These are phyloP conservation scores for Aphelenchoides besseyi DNA, from an alignment of 1,140 invertebrate genomes.

Conservation along the genomic window DNA sequence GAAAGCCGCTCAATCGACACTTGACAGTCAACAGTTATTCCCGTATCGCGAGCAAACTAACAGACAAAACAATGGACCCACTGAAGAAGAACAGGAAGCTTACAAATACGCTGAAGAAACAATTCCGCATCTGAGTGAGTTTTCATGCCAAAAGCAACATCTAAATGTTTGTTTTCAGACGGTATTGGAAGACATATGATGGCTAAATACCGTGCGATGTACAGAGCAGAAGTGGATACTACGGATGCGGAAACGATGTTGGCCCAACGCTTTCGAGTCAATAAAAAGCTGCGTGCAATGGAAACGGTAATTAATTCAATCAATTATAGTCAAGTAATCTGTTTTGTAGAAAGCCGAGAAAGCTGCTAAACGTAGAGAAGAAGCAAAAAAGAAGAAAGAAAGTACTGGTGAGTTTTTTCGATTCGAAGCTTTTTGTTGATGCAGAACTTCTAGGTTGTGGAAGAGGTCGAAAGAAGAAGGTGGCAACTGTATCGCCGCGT, in stretches of 20 bases:
- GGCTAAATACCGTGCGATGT: not conserved
- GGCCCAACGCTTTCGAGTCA: not conserved
- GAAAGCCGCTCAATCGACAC: too few relatives aligned
- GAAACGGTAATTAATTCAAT: too few relatives aligned
- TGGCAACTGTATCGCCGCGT: too few relatives aligned
- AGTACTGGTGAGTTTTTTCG: too few relatives aligned
- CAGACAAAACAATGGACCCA: too few relatives aligned
- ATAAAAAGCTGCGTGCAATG: not conserved
- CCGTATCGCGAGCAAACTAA: too few relatives aligned
- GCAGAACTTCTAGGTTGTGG: not conserved
- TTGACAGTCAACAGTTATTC: too few relatives aligned
- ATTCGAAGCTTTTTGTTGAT: too few relatives aligned
- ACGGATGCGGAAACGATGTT: not conserved
- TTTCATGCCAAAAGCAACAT: not conserved
- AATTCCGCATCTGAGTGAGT: not conserved
- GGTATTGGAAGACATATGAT: not conserved
- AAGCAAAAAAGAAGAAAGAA: too few relatives aligned
- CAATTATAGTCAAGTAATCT: too few relatives aligned
- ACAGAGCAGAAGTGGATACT: not conserved
- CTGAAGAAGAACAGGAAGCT: not conserved
- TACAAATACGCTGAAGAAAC: not conserved
- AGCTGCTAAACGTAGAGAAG: not conserved
- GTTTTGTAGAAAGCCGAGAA: not conserved
- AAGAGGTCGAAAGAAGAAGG: too few relatives aligned
- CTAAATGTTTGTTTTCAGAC: not conserved